A percentile compares a stretch with the other conserved stretches of the same genome.
Evolutionary conservation across 2,888 invertebrate species (phyloP).

Genomic region (Lasioglossum zephyrum): DNA sequence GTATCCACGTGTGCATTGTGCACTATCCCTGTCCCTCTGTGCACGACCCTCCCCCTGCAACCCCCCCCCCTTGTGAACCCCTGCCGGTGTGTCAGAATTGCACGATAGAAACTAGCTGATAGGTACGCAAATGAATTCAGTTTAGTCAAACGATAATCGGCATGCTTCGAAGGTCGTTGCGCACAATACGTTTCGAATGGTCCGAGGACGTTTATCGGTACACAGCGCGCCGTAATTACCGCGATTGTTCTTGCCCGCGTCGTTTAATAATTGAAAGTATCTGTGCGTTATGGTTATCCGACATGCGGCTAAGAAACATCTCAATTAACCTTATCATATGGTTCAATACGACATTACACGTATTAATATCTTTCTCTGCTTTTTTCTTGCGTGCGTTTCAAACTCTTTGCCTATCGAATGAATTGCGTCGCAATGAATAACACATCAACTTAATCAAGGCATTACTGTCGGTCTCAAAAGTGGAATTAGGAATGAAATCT

Average conservation of each 20-base stretch:
- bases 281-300: background rate
- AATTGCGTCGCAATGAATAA: too few relatives aligned
- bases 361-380: too few relatives aligned
- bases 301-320: background rate
- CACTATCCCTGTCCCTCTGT: conserved; percentile 10
- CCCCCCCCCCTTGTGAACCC: conserved; percentile 8
- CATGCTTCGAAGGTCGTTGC: conserved; percentile 44
- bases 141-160: conserved; percentile 66
- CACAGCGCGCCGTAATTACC: conserved; percentile 20
- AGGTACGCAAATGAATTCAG: conserved; percentile 66
- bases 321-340: background rate
- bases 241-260: conserved; percentile 14
- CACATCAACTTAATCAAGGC: too few relatives aligned
- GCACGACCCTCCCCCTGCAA: background rate
- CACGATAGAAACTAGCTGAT: conserved; percentile 51
- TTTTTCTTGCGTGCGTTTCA: too few relatives aligned
- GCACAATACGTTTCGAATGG: conserved; percentile 37
- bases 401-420: too few relatives aligned
- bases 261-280: background rate
- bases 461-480: too few relatives aligned
- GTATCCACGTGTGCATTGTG: conserved; percentile 39
- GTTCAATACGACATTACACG: background rate
- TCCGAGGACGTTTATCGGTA: conserved; percentile 18
- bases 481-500: too few relatives aligned
- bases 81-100: conserved; percentile 42